Base-by-base conservation (phyloP, 2,888 invertebrate species). In the Tetragonisca angustula region DNA sequence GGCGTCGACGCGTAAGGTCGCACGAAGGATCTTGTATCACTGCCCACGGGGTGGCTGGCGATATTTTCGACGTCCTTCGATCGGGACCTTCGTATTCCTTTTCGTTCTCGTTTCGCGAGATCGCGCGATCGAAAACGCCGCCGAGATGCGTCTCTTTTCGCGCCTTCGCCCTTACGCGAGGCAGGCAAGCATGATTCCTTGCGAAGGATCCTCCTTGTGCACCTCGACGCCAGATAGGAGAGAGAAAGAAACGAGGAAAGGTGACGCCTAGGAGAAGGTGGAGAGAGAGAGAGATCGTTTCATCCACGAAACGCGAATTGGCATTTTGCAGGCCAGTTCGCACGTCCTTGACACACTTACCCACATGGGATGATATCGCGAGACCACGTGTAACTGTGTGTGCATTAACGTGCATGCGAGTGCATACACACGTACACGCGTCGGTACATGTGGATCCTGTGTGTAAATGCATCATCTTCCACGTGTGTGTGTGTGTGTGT, bases 311-410 rank as follows among this genome's bases (percentile, higher is more conserved):
- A 91, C 90, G 90, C 89, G 87, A 89, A 90, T 86, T 91, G 89
- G 86, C 92, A 91, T 91, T 92, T 92, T 92, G 92, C 92, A 93
- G 92, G 93, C 94, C 91, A 94, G 93, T 94, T 94, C 94, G 93
- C 94, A 94, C 93, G 94, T 93, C 95, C 95, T 94, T 94, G 94
- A 94, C 95, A 95, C 93, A 92, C 91, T 94, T 94, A 94, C 94
- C 94, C 92, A 94, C 93, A 94, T 94, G 92, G 93, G 91, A 91
- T 90, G 91, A 91, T 90, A 91, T 91, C 91, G 83, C 89, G 89
- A 86, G 87, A 90, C 78, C 79, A 83, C 81, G 83, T 81, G 79
- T 76, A 80, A 71, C 72, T 72, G 82, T 87, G 80, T 88, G 81
- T 72, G 72, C 62, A 70, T 71, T 73, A 36, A 64, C 69, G 71